Evolutionary conservation across 1,140 invertebrate genomes (phyloP), one percentile per base, ranked within the genome.

Genomic region (Bombus sibiricus): DNA sequence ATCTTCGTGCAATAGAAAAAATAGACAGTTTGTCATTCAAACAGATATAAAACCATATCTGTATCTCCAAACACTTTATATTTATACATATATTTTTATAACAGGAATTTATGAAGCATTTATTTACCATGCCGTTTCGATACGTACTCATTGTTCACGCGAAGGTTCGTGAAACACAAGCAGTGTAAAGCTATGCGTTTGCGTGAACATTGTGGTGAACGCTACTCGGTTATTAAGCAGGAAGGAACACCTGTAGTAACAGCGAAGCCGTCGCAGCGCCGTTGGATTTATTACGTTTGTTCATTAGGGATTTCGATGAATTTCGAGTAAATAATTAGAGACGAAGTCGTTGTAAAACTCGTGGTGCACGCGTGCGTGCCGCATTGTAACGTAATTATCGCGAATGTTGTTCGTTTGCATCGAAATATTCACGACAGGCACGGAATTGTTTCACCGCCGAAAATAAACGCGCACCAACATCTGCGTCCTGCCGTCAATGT

Each of bases 271-370:
- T 25, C 6, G 13, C 18, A 12, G 22, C 2, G n/a, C 13, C 6
- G 13, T 2, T 37, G 37, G 25, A 64, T 75, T 64, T 82, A 74
- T 74, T 28, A 28, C 22, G 39, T 64, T 59, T 37, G 71, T 82
- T 75, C 53, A 22, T 82, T 64, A 34, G 57, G 57, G 39, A 64
- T 64, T 47, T 37, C 10, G 53, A 12, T 28, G 69, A 41, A 43
- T 64, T 32, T 75, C 25, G 80, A 34, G 37, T 47, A 57, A 74
- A 82, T 82, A 74, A 82, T 74, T 82, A 74, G 47, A 13, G 39
- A 10, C 22, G 69, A 62, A 74, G 3, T 47, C 57, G n/a, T 62
- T 22, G 53, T 72, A 34, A 39, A 57, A 73, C 12, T 34, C 8
- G 1, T n/a, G 22, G 39, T 39, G 25, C 18, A 13, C 22, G 6